A percentile compares a stretch with the other conserved stretches of the same genome.
phyloP scores from a whole-genome alignment of 2,113 vertebrate genomes.

The Hypanus sabinus region DNA sequence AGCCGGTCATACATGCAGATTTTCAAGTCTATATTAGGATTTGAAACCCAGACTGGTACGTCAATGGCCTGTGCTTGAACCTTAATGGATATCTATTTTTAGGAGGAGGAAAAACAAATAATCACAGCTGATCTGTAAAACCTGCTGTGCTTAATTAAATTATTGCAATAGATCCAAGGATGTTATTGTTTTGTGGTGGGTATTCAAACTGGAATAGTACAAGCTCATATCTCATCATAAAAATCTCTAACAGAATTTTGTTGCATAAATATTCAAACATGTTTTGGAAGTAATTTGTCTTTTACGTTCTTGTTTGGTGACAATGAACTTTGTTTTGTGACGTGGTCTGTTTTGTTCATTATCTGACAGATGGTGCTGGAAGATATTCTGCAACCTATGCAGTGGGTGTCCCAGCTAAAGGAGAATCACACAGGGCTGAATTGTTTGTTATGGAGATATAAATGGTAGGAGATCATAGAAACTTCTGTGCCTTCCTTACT shows the following conservation, averaged over 20 bases:
- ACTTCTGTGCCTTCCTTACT: neutral
- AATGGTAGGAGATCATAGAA: neutral
- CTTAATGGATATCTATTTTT: constrained; percentile 49
- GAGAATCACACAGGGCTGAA: neutral
- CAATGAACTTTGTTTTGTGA: neutral
- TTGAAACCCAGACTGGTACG: constrained; percentile 69
- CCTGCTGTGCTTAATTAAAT: constrained; percentile 30
- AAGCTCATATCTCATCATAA: neutral
- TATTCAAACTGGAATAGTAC: neutral
- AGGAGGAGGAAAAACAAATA: neutral
- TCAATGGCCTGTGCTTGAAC: constrained; percentile 55
- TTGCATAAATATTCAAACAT: neutral
- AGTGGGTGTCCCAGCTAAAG: neutral
- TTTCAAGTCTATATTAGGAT: constrained; percentile 69
- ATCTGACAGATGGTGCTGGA: neutral
- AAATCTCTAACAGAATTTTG: neutral
- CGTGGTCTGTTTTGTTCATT: neutral
- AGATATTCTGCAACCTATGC: neutral
- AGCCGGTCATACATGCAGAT: constrained; percentile 77
- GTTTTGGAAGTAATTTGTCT: neutral
- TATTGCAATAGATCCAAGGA: constrained; percentile 15
- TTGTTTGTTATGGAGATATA: neutral
- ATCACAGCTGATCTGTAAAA: neutral
- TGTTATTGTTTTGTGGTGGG: neutral
- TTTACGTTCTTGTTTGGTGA: neutral